A percentile compares a stretch with the other conserved stretches of the same genome.
Conservation (phyloP, 2,113 vertebrate genomes). For the Dryoscopus gambensis region DNA sequence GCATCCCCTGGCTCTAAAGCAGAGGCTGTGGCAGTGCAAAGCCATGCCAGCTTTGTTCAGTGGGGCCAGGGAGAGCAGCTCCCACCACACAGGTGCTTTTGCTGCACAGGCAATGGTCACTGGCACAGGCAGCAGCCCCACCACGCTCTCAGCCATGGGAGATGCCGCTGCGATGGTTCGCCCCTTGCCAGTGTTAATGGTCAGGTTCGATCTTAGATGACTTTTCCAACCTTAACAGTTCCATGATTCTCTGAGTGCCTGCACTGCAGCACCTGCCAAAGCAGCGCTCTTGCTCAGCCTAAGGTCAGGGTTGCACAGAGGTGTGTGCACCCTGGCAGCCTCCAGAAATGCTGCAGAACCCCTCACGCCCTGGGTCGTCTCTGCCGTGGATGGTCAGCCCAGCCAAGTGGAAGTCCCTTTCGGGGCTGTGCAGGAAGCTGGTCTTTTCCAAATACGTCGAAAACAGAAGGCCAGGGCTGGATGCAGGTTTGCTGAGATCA, state of each 20-base stretch:
- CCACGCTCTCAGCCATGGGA: rapidly evolving
- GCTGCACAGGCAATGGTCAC: not conserved
- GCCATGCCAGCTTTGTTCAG: not conserved
- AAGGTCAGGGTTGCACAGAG: not conserved
- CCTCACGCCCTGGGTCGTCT: not conserved
- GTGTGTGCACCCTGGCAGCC: not conserved
- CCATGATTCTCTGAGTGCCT: not conserved
- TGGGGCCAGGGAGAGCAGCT: rapidly evolving
- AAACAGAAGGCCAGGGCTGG: constrained; percentile 58
- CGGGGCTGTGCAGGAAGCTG: not conserved
- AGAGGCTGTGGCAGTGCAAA: not conserved
- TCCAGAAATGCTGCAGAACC: rapidly evolving
- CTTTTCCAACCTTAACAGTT: not conserved
- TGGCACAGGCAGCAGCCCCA: not conserved
- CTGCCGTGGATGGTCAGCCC: not conserved
- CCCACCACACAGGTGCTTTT: not conserved
- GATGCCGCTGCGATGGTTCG: not conserved
- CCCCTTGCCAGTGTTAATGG: rapidly evolving
- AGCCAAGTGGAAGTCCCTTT: constrained; percentile 50
- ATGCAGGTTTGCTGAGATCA: constrained; percentile 81
- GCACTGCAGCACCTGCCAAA: not conserved
- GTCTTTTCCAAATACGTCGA: constrained; percentile 85
- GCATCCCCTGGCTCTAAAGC: not conserved
- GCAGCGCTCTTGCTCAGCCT: not conserved
- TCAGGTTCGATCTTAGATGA: not conserved